Base-by-base conservation (phyloP, 2,888 invertebrate species). In the Synanthedon myopaeformis region DNA sequence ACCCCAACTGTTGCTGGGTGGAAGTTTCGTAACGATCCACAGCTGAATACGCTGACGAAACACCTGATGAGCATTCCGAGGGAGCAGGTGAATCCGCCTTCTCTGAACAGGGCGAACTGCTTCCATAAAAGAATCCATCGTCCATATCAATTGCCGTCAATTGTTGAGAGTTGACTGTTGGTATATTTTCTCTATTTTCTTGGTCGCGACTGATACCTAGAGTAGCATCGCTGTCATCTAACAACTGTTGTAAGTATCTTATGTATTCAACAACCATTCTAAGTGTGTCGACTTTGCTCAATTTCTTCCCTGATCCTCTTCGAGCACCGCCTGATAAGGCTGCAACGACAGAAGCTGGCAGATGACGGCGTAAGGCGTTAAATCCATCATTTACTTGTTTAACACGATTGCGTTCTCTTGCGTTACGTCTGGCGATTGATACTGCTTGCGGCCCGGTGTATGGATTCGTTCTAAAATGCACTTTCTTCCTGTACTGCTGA, bases 341-440 rank as follows among this genome's bases (percentile, higher is more conserved):
- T 56, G 93, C 92, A 48, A 94, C 93, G 3, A 95, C 92, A 23
- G 91, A 91, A 55, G 93, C 91, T 0, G 96, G 97, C 66, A 97
- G 92, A 81, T 96, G 96, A 66, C 95, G 94, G 48, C 96, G 90
- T 10, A 97, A 88, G 50, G 94, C 95, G 53, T 95, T 94, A 76
- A 96, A 97, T 58, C 96, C 97, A 76, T 96, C 95, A 85, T 96
- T 96, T 72, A 96, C 96, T 90, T 97, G 96, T 79, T 96, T 96
- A 57, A 97, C 97, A 61, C 98, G 92, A 76, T 98, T 98, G 60
- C 98, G 89, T 83, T 98, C 98, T 12, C 98, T 90, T 17, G 97
- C 98, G 82, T 98, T 98, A 63, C 98, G 90, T 54, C 97, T 88
- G 0, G 95, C 96, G 49, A 97, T 96, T 2, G 96, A 95, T 5